These are phyloP conservation scores for Micrasema minimum DNA, from an alignment of 1,140 invertebrate genomes.

Conservation along the genomic window DNA sequence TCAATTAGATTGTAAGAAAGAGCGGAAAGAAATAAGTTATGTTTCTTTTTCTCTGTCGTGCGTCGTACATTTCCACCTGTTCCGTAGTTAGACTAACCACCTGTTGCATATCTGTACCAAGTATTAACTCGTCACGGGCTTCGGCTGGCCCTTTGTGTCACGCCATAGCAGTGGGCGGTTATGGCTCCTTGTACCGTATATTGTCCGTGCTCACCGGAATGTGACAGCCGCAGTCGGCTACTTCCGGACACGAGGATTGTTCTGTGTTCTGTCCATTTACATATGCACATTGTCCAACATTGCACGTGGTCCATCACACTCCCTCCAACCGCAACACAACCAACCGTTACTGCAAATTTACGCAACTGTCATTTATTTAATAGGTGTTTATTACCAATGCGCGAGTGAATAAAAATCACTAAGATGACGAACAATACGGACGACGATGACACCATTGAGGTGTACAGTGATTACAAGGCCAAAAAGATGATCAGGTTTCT, in stretches of 20 bases:
- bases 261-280: slow-evolving; percentile 21
- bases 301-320: slow-evolving; percentile 4
- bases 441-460: slow-evolving; percentile 51
- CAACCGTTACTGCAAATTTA: neutral
- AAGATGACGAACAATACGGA: slow-evolving; percentile 53
- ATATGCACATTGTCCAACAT: slow-evolving; percentile 13
- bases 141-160: slow-evolving; percentile 15
- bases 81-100: too few relatives aligned
- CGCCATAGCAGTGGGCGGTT: neutral
- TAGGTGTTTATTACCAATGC: neutral
- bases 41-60: too few relatives aligned
- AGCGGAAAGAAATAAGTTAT: too few relatives aligned
- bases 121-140: slow-evolving; percentile 17
- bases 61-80: too few relatives aligned
- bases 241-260: neutral
- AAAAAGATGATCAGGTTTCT: slow-evolving; percentile 52
- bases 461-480: slow-evolving; percentile 52
- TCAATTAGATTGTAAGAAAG: too few relatives aligned
- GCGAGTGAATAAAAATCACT: slow-evolving; percentile 14
- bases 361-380: neutral
- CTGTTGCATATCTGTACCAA: too few relatives aligned
- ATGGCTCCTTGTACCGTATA: neutral
- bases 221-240: slow-evolving; percentile 3
- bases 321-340: neutral
- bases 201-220: slow-evolving; percentile 16